Conservation (phyloP, 2,797 vertebrate genomes). For the Ctenopoma kingsleyae region DNA sequence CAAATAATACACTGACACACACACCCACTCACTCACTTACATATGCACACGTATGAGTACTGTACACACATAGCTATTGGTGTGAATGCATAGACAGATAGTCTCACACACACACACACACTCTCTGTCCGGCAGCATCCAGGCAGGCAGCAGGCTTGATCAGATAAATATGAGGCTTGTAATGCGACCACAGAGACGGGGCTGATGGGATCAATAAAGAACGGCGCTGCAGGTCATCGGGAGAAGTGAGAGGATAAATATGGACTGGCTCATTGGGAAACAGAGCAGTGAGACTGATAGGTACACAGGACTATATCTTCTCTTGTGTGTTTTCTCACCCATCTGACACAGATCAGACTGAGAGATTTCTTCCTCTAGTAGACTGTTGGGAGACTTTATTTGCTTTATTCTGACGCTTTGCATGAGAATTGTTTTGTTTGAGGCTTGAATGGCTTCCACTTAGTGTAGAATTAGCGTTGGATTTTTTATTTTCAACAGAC, state of each 20-base stretch:
- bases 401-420: slow-evolving; percentile 2
- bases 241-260: slow-evolving; percentile 79
- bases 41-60: slow-evolving; percentile 52
- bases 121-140: slow-evolving; percentile 61
- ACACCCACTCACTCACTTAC: slow-evolving; percentile 26
- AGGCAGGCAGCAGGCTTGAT: slow-evolving; percentile 70
- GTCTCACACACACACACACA: slow-evolving; percentile 47
- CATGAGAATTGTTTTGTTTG: slow-evolving; percentile 25
- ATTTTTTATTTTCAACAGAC: slow-evolving; percentile 3
- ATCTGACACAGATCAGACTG: slow-evolving; percentile 62
- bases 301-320: slow-evolving; percentile 73
- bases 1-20: slow-evolving; percentile 71
- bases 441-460: slow-evolving; percentile 1
- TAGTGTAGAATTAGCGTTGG: not conserved
- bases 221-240: slow-evolving; percentile 73
- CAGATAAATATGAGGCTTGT: slow-evolving; percentile 82
- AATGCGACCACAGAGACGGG: slow-evolving; percentile 77
- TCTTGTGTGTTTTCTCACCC: slow-evolving; percentile 60
- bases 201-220: slow-evolving; percentile 82
- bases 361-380: slow-evolving; percentile 48
- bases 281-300: slow-evolving; percentile 74
- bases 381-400: slow-evolving; percentile 19
- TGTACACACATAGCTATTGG: slow-evolving; percentile 51
- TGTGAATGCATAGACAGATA: slow-evolving; percentile 34
- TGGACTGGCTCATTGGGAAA: slow-evolving; percentile 82